phyloP scores from a whole-genome alignment of 2,797 vertebrate genomes.

The Dallia pectoralis region DNA sequence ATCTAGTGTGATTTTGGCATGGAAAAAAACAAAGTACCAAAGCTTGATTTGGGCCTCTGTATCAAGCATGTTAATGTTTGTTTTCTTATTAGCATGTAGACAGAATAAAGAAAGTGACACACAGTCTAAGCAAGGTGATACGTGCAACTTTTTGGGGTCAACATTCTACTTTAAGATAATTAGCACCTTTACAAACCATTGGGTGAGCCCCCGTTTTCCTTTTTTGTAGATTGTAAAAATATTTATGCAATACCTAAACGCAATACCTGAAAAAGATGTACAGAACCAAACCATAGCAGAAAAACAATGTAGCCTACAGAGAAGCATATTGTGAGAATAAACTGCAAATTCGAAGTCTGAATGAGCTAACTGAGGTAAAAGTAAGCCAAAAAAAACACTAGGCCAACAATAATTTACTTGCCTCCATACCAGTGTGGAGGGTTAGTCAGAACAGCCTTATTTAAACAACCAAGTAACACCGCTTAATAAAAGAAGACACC shows the following conservation, averaged over 20 bases:
- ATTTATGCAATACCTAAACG: neutral
- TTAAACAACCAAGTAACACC: constrained; percentile 46
- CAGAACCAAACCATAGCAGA: neutral
- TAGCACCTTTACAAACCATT: too few relatives aligned
- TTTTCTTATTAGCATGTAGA: neutral
- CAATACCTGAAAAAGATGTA: neutral
- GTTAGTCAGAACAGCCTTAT: constrained; percentile 39
- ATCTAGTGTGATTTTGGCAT: neutral
- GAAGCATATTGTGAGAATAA: neutral
- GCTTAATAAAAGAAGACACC: constrained; percentile 58
- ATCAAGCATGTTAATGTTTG: neutral
- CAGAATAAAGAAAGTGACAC: too few relatives aligned
- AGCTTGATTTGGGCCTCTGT: neutral
- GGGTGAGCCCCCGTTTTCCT: too few relatives aligned
- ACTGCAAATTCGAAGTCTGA: constrained; percentile 27
- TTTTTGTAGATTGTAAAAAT: neutral
- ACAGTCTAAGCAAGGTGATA: too few relatives aligned
- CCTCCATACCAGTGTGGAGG: constrained; percentile 28
- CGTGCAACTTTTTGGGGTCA: too few relatives aligned
- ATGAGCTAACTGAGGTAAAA: constrained; percentile 38
- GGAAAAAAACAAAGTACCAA: neutral
- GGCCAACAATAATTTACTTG: constrained; percentile 28
- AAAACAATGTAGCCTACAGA: neutral
- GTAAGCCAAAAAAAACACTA: constrained; percentile 32
- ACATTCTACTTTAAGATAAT: too few relatives aligned